Evolutionary conservation across 2,113 vertebrate genomes (phyloP).

Genomic region (Piaya cayana): DNA sequence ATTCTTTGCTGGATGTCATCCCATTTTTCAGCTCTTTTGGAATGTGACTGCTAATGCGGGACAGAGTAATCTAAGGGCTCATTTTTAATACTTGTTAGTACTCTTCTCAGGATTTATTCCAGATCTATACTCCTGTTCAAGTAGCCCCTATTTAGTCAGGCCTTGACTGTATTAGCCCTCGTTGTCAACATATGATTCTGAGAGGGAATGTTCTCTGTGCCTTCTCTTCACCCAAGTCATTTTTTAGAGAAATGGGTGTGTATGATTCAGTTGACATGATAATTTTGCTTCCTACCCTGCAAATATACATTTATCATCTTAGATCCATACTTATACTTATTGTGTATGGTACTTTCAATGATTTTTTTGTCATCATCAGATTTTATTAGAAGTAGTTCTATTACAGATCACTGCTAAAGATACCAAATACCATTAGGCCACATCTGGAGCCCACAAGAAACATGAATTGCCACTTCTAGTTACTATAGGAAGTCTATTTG

Average conservation of each 20-base stretch:
- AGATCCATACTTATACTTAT: neutral
- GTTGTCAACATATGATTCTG: neutral
- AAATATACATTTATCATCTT: neutral
- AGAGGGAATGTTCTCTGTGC: neutral
- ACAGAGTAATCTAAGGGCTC: neutral
- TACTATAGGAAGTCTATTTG: neutral
- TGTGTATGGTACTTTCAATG: neutral
- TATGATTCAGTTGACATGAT: neutral
- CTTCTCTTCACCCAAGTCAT: neutral
- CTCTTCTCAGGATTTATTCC: neutral
- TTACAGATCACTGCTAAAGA: neutral
- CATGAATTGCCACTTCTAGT: neutral
- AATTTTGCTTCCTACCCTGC: neutral
- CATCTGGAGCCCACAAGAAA: neutral
- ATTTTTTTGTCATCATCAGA: neutral
- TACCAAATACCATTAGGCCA: neutral
- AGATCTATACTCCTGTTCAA: neutral
- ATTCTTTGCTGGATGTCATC: neutral
- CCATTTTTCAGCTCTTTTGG: neutral
- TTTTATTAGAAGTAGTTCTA: neutral
- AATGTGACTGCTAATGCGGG: neutral
- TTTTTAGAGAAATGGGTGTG: neutral
- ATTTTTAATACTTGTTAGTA: neutral
- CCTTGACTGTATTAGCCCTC: neutral
- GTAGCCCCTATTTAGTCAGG: neutral